phyloP scores from a whole-genome alignment of 1,140 invertebrate genomes.

The Apocrypta bakeri region DNA sequence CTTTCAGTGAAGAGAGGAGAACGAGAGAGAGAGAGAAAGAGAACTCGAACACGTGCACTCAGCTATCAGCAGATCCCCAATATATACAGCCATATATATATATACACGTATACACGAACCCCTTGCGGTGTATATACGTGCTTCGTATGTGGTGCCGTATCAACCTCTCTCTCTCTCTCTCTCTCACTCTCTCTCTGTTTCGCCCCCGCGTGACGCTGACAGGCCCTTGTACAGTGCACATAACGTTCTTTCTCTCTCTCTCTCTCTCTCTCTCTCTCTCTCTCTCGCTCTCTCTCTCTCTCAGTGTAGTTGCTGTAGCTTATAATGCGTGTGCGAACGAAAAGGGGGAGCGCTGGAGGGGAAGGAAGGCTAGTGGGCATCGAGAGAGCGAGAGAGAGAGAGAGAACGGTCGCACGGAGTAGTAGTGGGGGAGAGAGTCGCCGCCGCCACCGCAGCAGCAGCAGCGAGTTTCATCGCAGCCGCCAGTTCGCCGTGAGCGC shows the following conservation, averaged over 20 bases:
- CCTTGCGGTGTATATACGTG: slow-evolving; percentile 26
- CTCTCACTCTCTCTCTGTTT: neutral
- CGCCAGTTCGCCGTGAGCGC: slow-evolving; percentile 73
- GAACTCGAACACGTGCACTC: slow-evolving; percentile 30
- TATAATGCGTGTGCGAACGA: slow-evolving; percentile 44
- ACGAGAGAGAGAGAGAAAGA: neutral
- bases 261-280: no score
- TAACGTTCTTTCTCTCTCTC: slow-evolving; percentile 27
- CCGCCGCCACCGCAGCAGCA: slow-evolving; percentile 58
- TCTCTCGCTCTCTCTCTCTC: slow-evolving; percentile 14
- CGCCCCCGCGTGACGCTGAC: slow-evolving; percentile 70
- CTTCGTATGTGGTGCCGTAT: neutral
- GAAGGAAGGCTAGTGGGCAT: slow-evolving; percentile 50
- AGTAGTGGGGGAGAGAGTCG: slow-evolving; percentile 50
- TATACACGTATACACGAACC: neutral
- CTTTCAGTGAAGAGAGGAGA: neutral
- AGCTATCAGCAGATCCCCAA: neutral
- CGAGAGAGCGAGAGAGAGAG: slow-evolving; percentile 58
- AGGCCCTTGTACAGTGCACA: slow-evolving; percentile 67
- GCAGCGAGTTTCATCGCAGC: slow-evolving; percentile 56
- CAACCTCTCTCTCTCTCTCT: neutral
- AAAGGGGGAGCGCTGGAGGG: slow-evolving; percentile 29
- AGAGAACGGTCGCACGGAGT: slow-evolving; percentile 51
- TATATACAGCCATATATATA: no score
- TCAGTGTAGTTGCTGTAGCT: slow-evolving; percentile 45